Evolutionary conservation across 30 jellyfish, hydroid and myxozoan species (phyloP), one percentile per base, ranked within the genome.

Genomic region (Aurelia aurita complex sp. Pacific): DNA sequence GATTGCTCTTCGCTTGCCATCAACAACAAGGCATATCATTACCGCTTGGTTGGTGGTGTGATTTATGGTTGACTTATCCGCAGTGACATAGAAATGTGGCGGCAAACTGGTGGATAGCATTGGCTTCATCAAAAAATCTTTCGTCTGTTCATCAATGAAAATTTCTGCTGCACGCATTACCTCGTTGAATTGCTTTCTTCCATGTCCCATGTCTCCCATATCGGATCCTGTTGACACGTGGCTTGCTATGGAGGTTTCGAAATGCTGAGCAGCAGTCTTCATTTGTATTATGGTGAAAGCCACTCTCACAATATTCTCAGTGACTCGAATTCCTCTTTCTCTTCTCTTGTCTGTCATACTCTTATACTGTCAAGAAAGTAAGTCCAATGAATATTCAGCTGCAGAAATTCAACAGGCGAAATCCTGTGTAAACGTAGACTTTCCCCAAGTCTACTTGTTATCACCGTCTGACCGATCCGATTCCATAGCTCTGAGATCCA

Each of bases 171-270:
- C 69, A 5, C 35, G 32, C 69, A 61, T 61, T n/a, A 61, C 11
- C 69, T 61, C 69, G 11, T 61, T 61, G 73, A 80, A 51, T 35
- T 80, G 89, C 32, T 80, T 67, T 19, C 89, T 15, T 10, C 82
- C 82, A 65, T 80, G 81, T 10, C 81, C 81, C 76, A 80, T 64
- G 68, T 80, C 89, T 65, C 89, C 89, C 73, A 80, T 67, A 23
- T 80, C 89, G 16, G 89, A 64, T 38, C 89, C 89, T 43, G 89
- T 80, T 64, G 89, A 67, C 4, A 51, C 81, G 54, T 63, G 89
- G 52, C 79, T 23, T 8, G 89, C 89, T 13, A 80, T 46, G 5
- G 77, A 57, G 55, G 76, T 80, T 80, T 80, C 81, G 35, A 63
- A 65, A 67, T 80, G 82, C 33, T 57, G 69, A 14, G 89, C 81